These are phyloP conservation scores for Girardia tigrina DNA, from an alignment of 2,888 invertebrate species.

Conservation along the genomic window DNA sequence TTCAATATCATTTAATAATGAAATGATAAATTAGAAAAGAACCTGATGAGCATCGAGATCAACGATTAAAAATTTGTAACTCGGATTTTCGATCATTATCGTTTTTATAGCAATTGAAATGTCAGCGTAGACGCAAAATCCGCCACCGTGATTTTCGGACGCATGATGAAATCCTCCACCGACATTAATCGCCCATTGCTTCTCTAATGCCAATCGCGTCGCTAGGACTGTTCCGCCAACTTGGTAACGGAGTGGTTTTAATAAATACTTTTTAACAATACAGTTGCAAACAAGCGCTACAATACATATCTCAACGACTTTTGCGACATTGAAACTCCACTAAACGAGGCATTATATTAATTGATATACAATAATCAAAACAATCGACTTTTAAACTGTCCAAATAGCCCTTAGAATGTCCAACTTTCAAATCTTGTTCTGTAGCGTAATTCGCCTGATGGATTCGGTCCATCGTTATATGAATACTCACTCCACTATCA, in stretches of 20 bases:
- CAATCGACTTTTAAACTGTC: constrained; percentile 57
- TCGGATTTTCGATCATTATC: constrained; percentile 44
- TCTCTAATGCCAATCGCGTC: constrained; percentile 65
- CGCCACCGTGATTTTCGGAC: constrained; percentile 62
- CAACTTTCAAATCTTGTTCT: constrained; percentile 61
- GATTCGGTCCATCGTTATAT: constrained; percentile 52
- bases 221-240: constrained; percentile 71
- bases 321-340: constrained; percentile 68
- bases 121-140: constrained; percentile 79
- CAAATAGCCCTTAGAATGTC: constrained; percentile 64
- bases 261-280: constrained; percentile 62
- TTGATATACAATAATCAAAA: constrained; percentile 41
- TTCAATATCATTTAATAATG: too few relatives aligned
- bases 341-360: too few relatives aligned
- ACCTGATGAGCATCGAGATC: constrained; percentile 83
- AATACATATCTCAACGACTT: constrained; percentile 65
- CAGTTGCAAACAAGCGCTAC: constrained; percentile 64
- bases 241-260: constrained; percentile 59
- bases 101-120: constrained; percentile 65
- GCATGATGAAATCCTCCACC: constrained; percentile 86
- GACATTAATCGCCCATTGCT: constrained; percentile 75
- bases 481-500: too few relatives aligned
- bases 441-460: constrained; percentile 62
- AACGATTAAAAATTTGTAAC: constrained; percentile 60
- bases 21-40: too few relatives aligned